phyloP scores from a whole-genome alignment of 2,113 vertebrate species.

The Cranoglanis bouderius region DNA sequence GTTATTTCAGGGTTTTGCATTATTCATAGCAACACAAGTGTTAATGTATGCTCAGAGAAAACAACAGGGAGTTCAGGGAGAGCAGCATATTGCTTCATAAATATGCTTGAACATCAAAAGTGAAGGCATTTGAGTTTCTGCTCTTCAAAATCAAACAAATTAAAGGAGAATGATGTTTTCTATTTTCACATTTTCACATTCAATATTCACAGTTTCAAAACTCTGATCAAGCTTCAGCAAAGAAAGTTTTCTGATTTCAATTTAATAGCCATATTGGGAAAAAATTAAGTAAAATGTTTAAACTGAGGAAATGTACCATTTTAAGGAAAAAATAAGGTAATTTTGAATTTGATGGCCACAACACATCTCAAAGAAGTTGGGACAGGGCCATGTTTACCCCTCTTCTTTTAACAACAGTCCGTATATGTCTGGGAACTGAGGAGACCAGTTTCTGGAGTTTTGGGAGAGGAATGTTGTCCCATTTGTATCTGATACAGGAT shows the following conservation, averaged over 20 bases:
- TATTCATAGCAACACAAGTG: constrained; percentile 3
- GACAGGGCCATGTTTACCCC: no score
- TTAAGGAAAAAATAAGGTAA: no score
- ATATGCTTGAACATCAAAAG: constrained; percentile 19
- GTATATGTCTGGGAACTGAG: no score
- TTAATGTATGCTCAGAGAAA: constrained; percentile 14
- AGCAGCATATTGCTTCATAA: neutral
- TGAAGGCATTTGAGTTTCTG: neutral
- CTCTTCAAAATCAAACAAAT: constrained; percentile 13
- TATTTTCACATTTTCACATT: neutral
- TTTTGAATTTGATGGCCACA: no score
- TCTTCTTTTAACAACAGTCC: no score
- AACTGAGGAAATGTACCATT: no score
- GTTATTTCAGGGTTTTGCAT: constrained; percentile 17
- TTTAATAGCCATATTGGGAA: neutral
- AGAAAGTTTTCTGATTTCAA: neutral
- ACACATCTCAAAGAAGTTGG: no score
- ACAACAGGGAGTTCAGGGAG: constrained; percentile 7
- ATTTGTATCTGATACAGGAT: no score
- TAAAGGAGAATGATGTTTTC: neutral
- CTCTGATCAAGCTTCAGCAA: neutral
- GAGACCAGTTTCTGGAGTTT: no score
- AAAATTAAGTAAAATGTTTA: no score
- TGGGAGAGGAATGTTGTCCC: no score
- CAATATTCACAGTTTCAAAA: constrained; percentile 14